Percentiles rank a stretch among this genome's conserved stretches.
phyloP scores from a whole-genome alignment of 2,888 invertebrate genomes.

The Nowickia ferox region DNA sequence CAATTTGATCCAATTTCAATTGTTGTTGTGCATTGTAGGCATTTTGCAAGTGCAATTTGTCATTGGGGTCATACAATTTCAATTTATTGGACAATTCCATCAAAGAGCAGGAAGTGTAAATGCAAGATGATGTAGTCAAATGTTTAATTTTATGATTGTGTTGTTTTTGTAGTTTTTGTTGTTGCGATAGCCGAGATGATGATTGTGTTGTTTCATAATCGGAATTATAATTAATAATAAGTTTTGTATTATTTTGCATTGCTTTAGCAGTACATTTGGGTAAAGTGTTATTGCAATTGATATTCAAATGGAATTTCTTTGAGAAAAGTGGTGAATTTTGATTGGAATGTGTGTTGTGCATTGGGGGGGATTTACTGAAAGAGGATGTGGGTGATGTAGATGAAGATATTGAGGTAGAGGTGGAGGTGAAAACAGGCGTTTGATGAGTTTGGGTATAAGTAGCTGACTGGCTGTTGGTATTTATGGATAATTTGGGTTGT shows the following conservation, averaged over 20 bases:
- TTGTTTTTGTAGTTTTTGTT: conserved; percentile 66
- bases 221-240: conserved; percentile 80
- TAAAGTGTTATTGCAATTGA: conserved; percentile 60
- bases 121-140: conserved; percentile 52
- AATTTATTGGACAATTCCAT: conserved; percentile 62
- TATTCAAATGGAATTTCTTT: conserved; percentile 53
- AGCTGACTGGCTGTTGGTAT: conserved; percentile 16
- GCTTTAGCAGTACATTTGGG: conserved; percentile 67
- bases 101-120: conserved; percentile 51
- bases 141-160: conserved; percentile 72
- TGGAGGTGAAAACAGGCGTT: conserved; percentile 50
- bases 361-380: conserved; percentile 40
- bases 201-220: conserved; percentile 74
- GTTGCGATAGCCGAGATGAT: conserved; percentile 75
- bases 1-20: conserved; percentile 81
- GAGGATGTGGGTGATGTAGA: conserved; percentile 56
- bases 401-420: conserved; percentile 21
- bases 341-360: conserved; percentile 19
- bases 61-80: conserved; percentile 70
- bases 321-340: conserved; percentile 58
- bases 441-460: conserved; percentile 41
- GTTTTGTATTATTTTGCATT: conserved; percentile 71
- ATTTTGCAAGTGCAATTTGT: conserved; percentile 79
- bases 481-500: background rate
- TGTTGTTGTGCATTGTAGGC: conserved; percentile 80